Conservation (phyloP, 2,113 vertebrate genomes). For the Phalacrocorax carbo region DNA sequence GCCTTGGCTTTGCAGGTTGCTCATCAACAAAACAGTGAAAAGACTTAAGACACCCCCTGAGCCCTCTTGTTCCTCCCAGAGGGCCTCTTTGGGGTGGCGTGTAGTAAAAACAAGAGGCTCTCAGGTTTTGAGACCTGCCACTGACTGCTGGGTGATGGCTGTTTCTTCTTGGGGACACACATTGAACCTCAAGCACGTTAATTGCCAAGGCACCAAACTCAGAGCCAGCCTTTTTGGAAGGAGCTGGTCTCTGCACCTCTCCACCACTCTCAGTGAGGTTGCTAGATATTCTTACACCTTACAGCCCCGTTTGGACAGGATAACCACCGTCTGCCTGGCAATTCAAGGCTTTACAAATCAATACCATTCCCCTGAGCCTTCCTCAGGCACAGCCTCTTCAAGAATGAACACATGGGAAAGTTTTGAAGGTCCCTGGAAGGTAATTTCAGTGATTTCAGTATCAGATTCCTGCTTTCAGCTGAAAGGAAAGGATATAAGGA, state of each 20-base stretch:
- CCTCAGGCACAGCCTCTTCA: not conserved
- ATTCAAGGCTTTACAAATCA: not conserved
- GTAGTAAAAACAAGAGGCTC: not conserved
- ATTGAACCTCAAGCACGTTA: not conserved
- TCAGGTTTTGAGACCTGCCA: not conserved
- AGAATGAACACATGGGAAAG: not conserved
- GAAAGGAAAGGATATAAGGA: conserved; percentile 57
- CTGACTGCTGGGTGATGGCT: not conserved
- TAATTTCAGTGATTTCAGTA: not conserved
- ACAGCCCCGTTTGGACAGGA: not conserved
- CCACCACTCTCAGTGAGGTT: not conserved
- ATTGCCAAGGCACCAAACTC: not conserved
- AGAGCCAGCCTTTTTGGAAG: not conserved
- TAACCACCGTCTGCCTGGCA: not conserved
- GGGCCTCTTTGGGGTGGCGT: not conserved
- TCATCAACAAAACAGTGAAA: not conserved
- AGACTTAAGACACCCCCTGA: not conserved
- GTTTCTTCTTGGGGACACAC: not conserved
- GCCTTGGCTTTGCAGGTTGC: not conserved
- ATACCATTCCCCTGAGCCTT: not conserved
- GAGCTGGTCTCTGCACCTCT: not conserved
- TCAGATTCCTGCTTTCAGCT: conserved; percentile 31
- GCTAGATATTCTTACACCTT: not conserved
- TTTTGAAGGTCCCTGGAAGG: conserved; percentile 42
- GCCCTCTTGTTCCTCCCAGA: not conserved